Base-by-base conservation (phyloP, 2,888 invertebrate species). In the Germaria angustata region DNA sequence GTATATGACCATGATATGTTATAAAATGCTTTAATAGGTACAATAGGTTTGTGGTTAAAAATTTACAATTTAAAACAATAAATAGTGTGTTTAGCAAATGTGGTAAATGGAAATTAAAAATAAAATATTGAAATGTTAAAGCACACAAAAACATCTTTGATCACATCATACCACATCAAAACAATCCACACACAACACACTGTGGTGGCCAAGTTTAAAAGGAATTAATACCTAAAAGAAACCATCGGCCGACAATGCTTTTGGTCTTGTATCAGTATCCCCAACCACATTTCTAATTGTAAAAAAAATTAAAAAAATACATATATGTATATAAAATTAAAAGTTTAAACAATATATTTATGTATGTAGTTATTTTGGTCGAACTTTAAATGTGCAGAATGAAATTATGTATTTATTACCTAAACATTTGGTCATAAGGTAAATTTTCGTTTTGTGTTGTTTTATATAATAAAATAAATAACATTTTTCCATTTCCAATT, bases 191-290 rank as follows among this genome's bases (percentile, higher is more conserved):
- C 71, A 72, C 77, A 72, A 72, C 77, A 72, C 66, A 53, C n/a
- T 44, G 32, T 68, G 68, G 61, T 49, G 66, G 51, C 41, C 41
- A 44, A 51, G 32, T 34, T 69, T 39, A 44, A 51, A 41, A 61
- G 39, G 46, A 57, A 34, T 65, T 85, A 87, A 88, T 88, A 90
- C 87, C 89, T 91, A 91, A 91, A 90, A 90, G 90, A 90, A 91
- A 90, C 90, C 91, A 89, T 91, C 90, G 87, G 89, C 90, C 87
- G 88, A 88, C 88, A 91, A 88, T 88, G 91, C 91, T 90, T 89
- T 91, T 89, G 91, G 91, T 88, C 91, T 88, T 86, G 90, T 89
- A 86, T 90, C 90, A 88, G 87, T 86, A 87, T 89, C 88, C 88
- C 87, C 88, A 89, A 88, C 86, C 86, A 87, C 87, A 87, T 88